Conservation (phyloP, 2,797 vertebrate genomes). For the Hyperoplus lanceolatus region DNA sequence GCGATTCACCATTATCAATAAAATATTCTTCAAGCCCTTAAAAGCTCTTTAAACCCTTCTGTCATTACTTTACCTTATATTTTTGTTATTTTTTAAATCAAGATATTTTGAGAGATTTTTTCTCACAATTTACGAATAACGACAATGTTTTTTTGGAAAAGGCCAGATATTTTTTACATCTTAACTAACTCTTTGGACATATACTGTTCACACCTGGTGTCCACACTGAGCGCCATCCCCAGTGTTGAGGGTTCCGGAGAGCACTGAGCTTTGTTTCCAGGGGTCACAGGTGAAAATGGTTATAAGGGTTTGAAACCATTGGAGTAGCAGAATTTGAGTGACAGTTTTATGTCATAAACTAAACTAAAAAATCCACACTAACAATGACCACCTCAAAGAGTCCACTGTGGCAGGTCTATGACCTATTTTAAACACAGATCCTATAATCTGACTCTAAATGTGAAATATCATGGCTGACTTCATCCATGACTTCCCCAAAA, state of each 20-base stretch:
- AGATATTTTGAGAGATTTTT: background rate
- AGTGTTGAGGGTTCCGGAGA: background rate
- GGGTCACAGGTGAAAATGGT: background rate
- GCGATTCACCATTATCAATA: too few relatives aligned
- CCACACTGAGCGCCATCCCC: background rate
- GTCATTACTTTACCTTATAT: too few relatives aligned
- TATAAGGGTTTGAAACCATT: constrained; percentile 1
- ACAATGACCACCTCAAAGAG: constrained; percentile 27
- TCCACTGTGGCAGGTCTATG: background rate
- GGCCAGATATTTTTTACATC: too few relatives aligned
- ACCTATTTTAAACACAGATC: constrained; percentile 19
- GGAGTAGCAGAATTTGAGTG: background rate
- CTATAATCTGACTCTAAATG: background rate
- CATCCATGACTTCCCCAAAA: background rate
- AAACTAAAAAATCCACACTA: constrained; percentile 66
- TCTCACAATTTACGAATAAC: too few relatives aligned
- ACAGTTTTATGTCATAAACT: constrained; percentile 4
- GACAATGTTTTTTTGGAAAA: too few relatives aligned
- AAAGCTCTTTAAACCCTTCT: too few relatives aligned
- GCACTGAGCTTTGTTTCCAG: background rate
- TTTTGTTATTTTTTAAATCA: background rate
- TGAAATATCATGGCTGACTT: background rate
- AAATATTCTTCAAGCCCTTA: too few relatives aligned
- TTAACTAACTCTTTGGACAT: background rate
- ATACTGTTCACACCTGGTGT: background rate